These are phyloP conservation scores for Platycheirus albimanus DNA, from an alignment of 2,888 invertebrate genomes.

Conservation along the genomic window DNA sequence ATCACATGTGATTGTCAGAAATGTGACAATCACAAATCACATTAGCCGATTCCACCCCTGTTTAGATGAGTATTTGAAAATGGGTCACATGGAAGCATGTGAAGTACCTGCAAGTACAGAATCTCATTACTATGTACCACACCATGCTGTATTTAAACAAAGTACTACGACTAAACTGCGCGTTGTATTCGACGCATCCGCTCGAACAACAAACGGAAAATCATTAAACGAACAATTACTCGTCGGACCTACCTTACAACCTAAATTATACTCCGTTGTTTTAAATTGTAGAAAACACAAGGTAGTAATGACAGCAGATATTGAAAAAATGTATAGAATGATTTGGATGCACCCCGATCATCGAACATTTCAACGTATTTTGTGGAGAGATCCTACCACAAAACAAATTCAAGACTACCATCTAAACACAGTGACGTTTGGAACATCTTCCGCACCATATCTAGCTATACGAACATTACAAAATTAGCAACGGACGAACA, in stretches of 20 bases:
- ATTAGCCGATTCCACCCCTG: no score
- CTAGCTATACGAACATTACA: conserved; percentile 15
- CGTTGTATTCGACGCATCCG: background rate
- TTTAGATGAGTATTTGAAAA: background rate
- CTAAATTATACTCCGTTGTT: background rate
- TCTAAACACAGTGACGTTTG: background rate
- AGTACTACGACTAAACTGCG: background rate
- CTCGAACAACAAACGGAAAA: background rate
- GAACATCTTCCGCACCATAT: conserved; percentile 11
- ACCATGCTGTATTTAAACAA: background rate
- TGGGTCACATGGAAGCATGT: background rate
- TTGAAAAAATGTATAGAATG: conserved; percentile 29
- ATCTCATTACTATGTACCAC: background rate
- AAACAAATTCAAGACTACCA: background rate
- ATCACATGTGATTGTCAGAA: no score
- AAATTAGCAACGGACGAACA: conserved; percentile 5
- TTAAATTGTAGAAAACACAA: no score
- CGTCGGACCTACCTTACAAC: conserved; percentile 7
- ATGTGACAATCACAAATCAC: no score
- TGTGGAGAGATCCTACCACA: background rate
- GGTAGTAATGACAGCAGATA: conserved; percentile 27
- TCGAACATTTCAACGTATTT: conserved; percentile 4
- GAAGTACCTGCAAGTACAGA: background rate
- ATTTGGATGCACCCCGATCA: conserved; percentile 21
- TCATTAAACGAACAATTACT: conserved; percentile 2